phyloP scores from a whole-genome alignment of 1,140 invertebrate species.

The Bombus cullumanus region DNA sequence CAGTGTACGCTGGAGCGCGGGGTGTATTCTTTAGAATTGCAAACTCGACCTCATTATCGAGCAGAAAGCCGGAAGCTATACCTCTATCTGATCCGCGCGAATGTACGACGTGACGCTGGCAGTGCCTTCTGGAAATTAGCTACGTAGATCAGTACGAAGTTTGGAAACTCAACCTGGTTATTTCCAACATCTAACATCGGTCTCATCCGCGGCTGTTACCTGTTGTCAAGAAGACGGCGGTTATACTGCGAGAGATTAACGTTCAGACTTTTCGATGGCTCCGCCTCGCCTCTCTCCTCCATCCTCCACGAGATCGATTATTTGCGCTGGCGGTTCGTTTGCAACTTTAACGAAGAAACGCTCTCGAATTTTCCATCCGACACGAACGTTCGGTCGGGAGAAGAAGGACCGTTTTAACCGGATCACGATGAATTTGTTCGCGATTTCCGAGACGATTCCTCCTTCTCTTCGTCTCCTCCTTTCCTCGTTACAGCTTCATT shows the following conservation, averaged over 20 bases:
- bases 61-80: conserved; percentile 48
- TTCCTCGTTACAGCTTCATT: conserved; percentile 10
- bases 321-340: neutral
- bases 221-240: conserved; percentile 45
- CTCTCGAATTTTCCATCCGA: neutral
- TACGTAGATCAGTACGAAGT: conserved; percentile 50
- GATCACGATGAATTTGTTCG: neutral
- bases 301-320: neutral
- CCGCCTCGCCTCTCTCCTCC: neutral
- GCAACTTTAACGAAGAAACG: conserved; percentile 2
- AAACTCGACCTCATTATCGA: conserved; percentile 55
- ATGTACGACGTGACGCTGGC: neutral
- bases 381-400: neutral
- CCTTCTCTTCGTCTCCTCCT: neutral
- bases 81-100: conserved; percentile 34
- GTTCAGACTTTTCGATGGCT: conserved; percentile 7
- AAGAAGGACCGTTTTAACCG: neutral
- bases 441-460: neutral
- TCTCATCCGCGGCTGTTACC: conserved; percentile 55
- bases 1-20: neutral
- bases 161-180: conserved; percentile 58
- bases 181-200: conserved; percentile 49
- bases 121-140: conserved; percentile 61
- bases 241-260: conserved; percentile 24
- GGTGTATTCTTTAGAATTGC: conserved; percentile 49